Conservation (phyloP, 2,888 invertebrate species). For the Tanypteryx hageni region DNA sequence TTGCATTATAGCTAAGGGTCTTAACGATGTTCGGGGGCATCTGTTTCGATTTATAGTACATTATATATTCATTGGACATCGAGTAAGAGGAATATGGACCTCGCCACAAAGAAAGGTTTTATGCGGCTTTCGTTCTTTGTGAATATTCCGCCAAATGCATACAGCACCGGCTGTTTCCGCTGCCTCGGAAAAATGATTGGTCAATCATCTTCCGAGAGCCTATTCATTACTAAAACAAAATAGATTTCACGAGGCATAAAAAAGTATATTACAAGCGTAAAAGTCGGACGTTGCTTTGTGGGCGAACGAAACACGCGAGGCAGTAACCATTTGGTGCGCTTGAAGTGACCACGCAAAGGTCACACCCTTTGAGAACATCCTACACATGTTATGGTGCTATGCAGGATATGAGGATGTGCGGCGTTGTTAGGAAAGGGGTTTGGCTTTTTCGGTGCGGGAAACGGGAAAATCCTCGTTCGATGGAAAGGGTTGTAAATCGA, state of each 20-base stretch:
- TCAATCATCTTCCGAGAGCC: neutral
- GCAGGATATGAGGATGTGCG: neutral
- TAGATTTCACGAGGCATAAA: neutral
- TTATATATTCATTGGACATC: no score
- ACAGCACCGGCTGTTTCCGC: neutral
- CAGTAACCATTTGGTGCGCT: neutral
- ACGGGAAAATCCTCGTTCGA: neutral
- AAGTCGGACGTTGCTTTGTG: neutral
- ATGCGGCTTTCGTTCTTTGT: no score
- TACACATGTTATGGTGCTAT: neutral
- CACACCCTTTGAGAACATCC: neutral
- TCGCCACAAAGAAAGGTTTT: no score
- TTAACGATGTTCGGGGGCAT: no score
- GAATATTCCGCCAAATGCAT: no score
- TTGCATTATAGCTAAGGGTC: no score
- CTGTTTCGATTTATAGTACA: no score
- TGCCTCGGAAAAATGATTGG: neutral
- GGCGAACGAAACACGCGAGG: neutral
- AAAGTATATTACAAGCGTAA: neutral
- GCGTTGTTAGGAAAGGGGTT: neutral
- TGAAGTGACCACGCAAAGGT: slow-evolving; percentile 6
- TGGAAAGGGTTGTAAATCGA: slow-evolving; percentile 27
- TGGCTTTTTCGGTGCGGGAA: neutral
- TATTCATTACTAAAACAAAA: neutral
- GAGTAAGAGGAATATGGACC: no score